Evolutionary conservation across 2,888 invertebrate species (phyloP), one percentile per base, ranked within the genome.

Genomic region (Osedax fenrisi): DNA sequence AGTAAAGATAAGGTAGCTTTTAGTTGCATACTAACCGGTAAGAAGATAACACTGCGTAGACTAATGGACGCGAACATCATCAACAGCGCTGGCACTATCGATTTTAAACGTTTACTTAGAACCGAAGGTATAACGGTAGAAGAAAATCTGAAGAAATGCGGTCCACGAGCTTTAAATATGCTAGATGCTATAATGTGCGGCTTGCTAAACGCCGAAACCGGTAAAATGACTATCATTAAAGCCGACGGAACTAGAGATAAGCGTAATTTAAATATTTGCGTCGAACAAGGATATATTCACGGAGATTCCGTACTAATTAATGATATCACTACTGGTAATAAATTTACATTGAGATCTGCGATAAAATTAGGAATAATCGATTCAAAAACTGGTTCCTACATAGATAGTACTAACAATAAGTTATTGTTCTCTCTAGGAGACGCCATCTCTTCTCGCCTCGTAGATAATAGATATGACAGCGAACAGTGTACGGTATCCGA

Each of bases 401-500:
- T 89, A 2, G 77, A 77, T 27, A 81, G 87, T 92, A 26, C 21
- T 22, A 70, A 70, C 22, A 76, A 91, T 90, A 84, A 91, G 73
- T 89, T 90, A 62, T 86, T 86, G 76, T 85, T 91, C 27, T 88
- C 89, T 80, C 81, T 77, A 79, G 81, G 79, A 56, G 77, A 79
- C 73, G 82, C 83, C 13, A 78, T 84, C 66, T 77, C 80, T 61
- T 76, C 78, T 72, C 80, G 81, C 10, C 74, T 83, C 17, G 78
- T 84, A 26, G 80, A 82, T 76, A 81, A 81, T 75, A 76, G 78
- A 2, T 80, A 76, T 27, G 90, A 94, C 85, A 88, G 90, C 21
- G 87, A 89, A 77, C 94, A 93, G 0, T 92, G 91, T 17, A 85
- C 89, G 73, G 92, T 94, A 0, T 84, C 92, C 26, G 92, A 94